Evolutionary conservation across 2,888 invertebrate genomes (phyloP), one percentile per base, ranked within the genome.

Genomic region (Tinea semifulvella): DNA sequence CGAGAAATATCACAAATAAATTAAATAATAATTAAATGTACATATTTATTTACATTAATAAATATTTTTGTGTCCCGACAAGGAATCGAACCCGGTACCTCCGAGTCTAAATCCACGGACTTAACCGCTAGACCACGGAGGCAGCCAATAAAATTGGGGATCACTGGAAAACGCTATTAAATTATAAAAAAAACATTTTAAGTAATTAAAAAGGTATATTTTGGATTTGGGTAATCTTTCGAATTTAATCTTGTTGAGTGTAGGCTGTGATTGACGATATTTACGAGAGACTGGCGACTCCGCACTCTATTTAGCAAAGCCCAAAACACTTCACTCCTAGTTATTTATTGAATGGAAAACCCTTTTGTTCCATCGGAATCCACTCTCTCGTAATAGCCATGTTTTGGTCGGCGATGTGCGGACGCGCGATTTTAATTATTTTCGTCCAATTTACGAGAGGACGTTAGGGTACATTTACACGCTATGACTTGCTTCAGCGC

Each of bases 391-490:
- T 76, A 79, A 79, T 74, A 70, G 74, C 59, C 60, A 54, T 77
- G 77, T 77, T 79, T 75, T 72, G 76, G 77, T 66, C 70, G 58
- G 58, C 56, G 40, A 17, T 60, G 61, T 63, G 63, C 56, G 68
- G 67, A 65, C 57, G 68, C 62, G 67, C 69, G 69, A 74, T 80
- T 80, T 79, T 79, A 80, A 79, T 80, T 80, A 79, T 80, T 79
- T 79, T 76, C 77, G 70, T 69, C 65, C 77, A 79, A 79, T 80
- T 80, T 80, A 80, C 79, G 77, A 74, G 72, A 73, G 45, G 65
- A 64, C n/a, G n/a, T n/a, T n/a, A n/a, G n/a, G n/a, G n/a, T n/a
- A n/a, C n/a, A n/a, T n/a, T n/a, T n/a, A n/a, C n/a, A n/a, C n/a
- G n/a, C n/a, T n/a, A n/a, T n/a, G 35, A n/a, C n/a, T n/a, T n/a